Evolutionary conservation across 2,797 vertebrate species (phyloP), one percentile per base, ranked within the genome.

Genomic region (Coilia nasus): DNA sequence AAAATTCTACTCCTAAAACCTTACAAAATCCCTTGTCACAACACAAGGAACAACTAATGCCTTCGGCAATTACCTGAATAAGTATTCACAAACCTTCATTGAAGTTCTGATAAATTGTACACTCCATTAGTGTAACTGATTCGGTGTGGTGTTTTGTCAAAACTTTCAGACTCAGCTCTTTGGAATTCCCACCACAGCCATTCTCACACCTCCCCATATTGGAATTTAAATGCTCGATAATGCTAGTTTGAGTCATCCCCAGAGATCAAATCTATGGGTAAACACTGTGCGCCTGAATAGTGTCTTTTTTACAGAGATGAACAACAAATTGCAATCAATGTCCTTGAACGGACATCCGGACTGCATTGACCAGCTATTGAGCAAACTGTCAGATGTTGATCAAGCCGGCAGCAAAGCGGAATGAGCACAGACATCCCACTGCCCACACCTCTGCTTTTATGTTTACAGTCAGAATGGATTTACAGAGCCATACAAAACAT

Each of bases 291-390:
- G 59, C 81, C 57, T 67, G 44, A 82, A 57, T 57, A 64, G 78
- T 50, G 80, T 64, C 80, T 81, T 67, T 1, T 1, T 47, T 14
- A 14, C n/a, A 12, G 19, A 81, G 10, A 47, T 82, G 14, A 83
- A 81, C 60, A 10, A 82, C 82, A 23, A 21, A 82, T 6, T 67
- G 60, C 78, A 44, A 81, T 86, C 67, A 84, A 71, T 85, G 41
- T 78, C 44, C 50, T 83, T 67, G 81, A 83, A 31, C 4, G 56
- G n/a, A 44, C 62, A 59, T 62, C 60, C 46, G 54, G 47, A 81
- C 54, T 54, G 67, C 25, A 78, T 82, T 54, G 59, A 59, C 28
- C 64, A 85, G 82, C 64, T 87, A 85, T 81, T 56, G 64, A 85
- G 44, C 15, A 12, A 60, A 44, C 60, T 56, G 80, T 28, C 44